Percentiles rank a stretch among this genome's conserved stretches.
phyloP scores from a whole-genome alignment of 2,888 invertebrate genomes.

The Dicranocentrus wangi region DNA sequence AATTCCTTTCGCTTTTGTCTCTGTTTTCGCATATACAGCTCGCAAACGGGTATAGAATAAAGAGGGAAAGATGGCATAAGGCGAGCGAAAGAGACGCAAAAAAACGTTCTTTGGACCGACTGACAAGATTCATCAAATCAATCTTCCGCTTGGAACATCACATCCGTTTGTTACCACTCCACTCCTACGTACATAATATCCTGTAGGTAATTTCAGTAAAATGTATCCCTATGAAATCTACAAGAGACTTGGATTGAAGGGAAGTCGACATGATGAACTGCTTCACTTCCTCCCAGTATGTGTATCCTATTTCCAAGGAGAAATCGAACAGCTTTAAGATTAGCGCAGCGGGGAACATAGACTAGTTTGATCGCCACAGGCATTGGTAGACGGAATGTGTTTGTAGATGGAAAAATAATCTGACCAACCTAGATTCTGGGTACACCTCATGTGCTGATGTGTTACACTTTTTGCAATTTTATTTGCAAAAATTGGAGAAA shows the following conservation, averaged over 20 bases:
- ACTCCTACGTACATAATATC: background rate
- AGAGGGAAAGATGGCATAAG: background rate
- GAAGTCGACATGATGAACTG: background rate
- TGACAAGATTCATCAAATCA: slow-evolving; percentile 40
- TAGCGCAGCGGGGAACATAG: too few relatives aligned
- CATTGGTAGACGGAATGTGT: too few relatives aligned
- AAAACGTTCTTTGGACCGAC: slow-evolving; percentile 26
- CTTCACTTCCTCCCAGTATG: background rate
- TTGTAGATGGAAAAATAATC: too few relatives aligned
- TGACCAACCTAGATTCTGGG: too few relatives aligned
- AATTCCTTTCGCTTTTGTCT: background rate
- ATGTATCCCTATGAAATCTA: background rate
- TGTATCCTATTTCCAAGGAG: background rate
- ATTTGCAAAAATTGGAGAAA: too few relatives aligned
- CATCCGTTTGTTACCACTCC: background rate
- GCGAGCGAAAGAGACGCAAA: background rate
- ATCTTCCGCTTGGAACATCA: slow-evolving; percentile 34
- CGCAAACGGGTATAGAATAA: background rate
- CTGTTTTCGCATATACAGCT: slow-evolving; percentile 5
- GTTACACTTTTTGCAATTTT: too few relatives aligned
- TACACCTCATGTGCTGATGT: too few relatives aligned
- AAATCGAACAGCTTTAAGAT: background rate
- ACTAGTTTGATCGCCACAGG: too few relatives aligned
- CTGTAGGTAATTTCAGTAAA: background rate
- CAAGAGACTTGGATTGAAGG: background rate